Evolutionary conservation across 2,113 vertebrate species (phyloP).

Genomic region (Salminus brasiliensis): DNA sequence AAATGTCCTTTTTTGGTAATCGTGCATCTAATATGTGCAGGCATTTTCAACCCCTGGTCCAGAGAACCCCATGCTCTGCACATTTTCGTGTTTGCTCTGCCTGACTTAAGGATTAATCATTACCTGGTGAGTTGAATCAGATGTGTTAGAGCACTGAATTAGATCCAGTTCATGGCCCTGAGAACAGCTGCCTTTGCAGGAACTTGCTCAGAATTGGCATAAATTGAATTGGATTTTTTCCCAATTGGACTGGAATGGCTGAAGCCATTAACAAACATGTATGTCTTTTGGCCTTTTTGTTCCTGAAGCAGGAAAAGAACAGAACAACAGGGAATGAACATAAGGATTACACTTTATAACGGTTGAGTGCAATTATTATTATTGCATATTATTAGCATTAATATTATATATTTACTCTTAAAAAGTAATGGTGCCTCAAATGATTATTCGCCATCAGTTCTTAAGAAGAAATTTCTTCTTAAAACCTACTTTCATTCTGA

Average conservation of each 20-base stretch:
- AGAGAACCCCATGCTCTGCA: not conserved
- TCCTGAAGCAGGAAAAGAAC: not conserved
- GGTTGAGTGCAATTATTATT: not conserved
- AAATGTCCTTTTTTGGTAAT: too few relatives aligned
- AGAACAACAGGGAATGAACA: not conserved
- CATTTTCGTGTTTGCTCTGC: not conserved
- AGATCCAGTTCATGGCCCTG: not conserved
- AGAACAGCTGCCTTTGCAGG: not conserved
- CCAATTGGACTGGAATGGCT: not conserved
- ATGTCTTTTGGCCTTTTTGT: too few relatives aligned
- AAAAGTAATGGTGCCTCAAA: too few relatives aligned
- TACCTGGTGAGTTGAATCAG: not conserved
- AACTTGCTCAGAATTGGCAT: not conserved
- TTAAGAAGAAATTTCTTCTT: too few relatives aligned
- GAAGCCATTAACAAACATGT: not conserved
- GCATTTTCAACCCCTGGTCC: not conserved
- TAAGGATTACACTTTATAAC: not conserved
- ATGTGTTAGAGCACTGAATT: not conserved
- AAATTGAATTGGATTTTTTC: not conserved
- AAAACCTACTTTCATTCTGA: too few relatives aligned
- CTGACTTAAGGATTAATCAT: constrained; percentile 8
- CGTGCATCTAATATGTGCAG: not conserved
- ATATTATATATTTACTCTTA: not conserved
- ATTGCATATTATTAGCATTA: not conserved
- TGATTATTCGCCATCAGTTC: too few relatives aligned